Base-by-base conservation (phyloP, 2,113 vertebrate species). In the Cariama cristata region DNA sequence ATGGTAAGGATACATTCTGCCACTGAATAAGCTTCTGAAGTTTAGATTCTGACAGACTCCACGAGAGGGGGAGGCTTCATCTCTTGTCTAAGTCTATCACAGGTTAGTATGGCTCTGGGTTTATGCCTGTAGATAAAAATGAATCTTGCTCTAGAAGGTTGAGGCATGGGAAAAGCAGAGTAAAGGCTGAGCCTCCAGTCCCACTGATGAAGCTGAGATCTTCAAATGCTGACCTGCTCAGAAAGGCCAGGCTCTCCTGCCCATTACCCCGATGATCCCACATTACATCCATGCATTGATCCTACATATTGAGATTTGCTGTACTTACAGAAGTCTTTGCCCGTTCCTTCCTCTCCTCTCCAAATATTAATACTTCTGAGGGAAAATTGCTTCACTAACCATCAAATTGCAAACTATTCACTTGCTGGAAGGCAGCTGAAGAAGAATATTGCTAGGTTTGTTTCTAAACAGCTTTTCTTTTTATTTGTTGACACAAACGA, bases 161-260 rank as follows among this genome's bases (percentile, higher is more conserved):
- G 86, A 64, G 24, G 13, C 3, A 17, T 4, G 42, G 71, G 47
- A 52, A 71, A 52, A 85, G 50, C 83, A 58, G 56, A 71, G 22
- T 2, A 42, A 73, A 5, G 38, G 64, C 59, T 56, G 77, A 84
- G 86, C 60, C 79, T 62, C 8, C 64, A 42, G 56, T 49, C 52
- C 28, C 68, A 15, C 8, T 3, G 63, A 17, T 10, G 33, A 20
- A 49, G 71, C 10, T 0, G 9, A 71, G 75, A 50, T 38, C 81
- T 81, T 38, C 38, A 4, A 27, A 9, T 0, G 0, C 14, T 21
- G 42, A 58, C 24, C 33, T 28, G 30, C 52, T 82, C 5, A 2
- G 47, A 30, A 47, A 47, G 42, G 56, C 45, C 85, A 67, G n/a
- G 42, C 58, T 79, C 18, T 26, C 42, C 75, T 64, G 52, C 45